phyloP scores from a whole-genome alignment of 2,888 invertebrate genomes.

The Xestia c-nigrum region DNA sequence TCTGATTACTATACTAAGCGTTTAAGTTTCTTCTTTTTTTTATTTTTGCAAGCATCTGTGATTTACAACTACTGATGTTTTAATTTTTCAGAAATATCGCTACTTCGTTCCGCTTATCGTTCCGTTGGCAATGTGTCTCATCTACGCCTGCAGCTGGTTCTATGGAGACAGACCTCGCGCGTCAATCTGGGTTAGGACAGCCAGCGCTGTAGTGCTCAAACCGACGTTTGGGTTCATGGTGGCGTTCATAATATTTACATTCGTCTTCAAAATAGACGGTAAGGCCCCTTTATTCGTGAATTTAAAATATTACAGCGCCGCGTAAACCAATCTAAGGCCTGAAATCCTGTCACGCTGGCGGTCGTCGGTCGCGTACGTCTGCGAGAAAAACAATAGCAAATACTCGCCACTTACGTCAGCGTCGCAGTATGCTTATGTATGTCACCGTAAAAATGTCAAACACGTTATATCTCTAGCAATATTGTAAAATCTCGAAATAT shows the following conservation, averaged over 20 bases:
- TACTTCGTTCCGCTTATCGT: not conserved
- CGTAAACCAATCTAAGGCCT: no score
- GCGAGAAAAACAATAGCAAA: no score
- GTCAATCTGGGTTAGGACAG: not conserved
- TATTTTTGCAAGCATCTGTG: not conserved
- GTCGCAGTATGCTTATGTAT: no score
- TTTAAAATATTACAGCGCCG: not conserved
- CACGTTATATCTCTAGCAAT: no score
- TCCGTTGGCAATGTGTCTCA: not conserved
- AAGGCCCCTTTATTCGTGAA: not conserved
- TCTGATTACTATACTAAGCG: no score
- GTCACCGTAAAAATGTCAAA: no score
- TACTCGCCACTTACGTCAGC: no score
- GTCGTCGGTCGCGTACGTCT: no score
- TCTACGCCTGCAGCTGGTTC: constrained; percentile 1
- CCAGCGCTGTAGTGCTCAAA: not conserved
- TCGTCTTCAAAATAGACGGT: constrained; percentile 10
- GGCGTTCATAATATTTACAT: not conserved
- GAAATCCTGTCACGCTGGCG: no score
- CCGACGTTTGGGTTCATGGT: not conserved
- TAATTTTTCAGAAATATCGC: constrained; percentile 8
- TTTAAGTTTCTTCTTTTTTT: not conserved
- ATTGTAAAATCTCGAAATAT: no score
- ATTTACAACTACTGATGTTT: not conserved
- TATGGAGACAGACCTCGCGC: constrained; percentile 1